A percentile compares a stretch with the other conserved stretches of the same genome.
These are phyloP conservation scores for Hydrolagus colliei DNA, from an alignment of 2,797 vertebrate genomes.

Conservation along the genomic window DNA sequence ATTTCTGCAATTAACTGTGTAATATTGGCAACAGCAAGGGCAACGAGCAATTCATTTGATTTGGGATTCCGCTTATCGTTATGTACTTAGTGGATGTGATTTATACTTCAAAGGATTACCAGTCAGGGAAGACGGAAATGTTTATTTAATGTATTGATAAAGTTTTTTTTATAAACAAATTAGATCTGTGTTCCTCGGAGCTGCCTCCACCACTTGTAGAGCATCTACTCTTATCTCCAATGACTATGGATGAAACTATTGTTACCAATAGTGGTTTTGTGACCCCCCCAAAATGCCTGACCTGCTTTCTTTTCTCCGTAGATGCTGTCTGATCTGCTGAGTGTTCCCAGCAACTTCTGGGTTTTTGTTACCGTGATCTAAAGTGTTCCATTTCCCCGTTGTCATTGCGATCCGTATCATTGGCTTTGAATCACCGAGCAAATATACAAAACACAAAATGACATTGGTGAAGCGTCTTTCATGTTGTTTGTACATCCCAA, in stretches of 20 bases:
- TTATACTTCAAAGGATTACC: neutral
- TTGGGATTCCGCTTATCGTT: neutral
- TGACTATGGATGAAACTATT: neutral
- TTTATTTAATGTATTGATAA: neutral
- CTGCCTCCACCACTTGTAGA: neutral
- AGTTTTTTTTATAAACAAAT: no score
- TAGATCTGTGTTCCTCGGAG: no score
- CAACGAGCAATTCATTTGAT: neutral
- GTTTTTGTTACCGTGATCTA: no score
- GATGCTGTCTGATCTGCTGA: no score
- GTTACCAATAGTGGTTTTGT: neutral
- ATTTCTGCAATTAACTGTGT: neutral
- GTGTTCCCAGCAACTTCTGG: no score
- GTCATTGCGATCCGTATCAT: neutral
- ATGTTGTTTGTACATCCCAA: no score
- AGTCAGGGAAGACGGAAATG: neutral
- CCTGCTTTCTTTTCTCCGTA: no score
- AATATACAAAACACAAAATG: no score
- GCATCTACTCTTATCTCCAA: neutral
- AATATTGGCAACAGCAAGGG: neutral
- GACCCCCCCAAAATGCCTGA: no score
- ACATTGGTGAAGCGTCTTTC: no score
- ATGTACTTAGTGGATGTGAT: neutral
- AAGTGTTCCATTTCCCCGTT: neutral
- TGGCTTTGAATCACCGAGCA: neutral